Evolutionary conservation across 1,140 invertebrate genomes (phyloP).

Genomic region (Cherax destructor): DNA sequence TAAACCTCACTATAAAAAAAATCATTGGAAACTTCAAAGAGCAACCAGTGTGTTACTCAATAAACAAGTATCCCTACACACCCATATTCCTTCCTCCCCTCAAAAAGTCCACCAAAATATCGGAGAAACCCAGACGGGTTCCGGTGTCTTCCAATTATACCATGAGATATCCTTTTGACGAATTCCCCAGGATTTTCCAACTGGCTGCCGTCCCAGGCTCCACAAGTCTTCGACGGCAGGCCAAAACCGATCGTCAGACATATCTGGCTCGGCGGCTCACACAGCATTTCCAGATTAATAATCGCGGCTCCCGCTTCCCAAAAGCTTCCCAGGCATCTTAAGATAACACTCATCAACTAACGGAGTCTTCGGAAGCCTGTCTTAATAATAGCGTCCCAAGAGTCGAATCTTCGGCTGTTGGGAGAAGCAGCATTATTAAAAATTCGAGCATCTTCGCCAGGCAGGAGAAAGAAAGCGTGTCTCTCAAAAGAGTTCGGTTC

Average conservation of each 20-base stretch:
- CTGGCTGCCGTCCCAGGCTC: constrained; percentile 12
- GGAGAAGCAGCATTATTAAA: constrained; percentile 15
- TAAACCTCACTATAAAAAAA: no score
- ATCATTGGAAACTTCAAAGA: no score
- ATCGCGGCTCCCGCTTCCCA: neutral
- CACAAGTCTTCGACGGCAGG: constrained; percentile 9
- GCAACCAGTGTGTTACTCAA: neutral
- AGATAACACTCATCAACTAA: neutral
- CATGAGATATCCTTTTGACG: constrained; percentile 37
- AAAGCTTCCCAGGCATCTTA: neutral
- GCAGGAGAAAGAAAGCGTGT: constrained; percentile 17
- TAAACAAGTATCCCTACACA: neutral
- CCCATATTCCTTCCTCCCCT: neutral
- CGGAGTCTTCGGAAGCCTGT: no score
- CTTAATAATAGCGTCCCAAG: no score
- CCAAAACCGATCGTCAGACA: constrained; percentile 24
- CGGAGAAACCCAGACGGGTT: neutral
- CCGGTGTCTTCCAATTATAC: constrained; percentile 34
- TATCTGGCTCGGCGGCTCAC: constrained; percentile 5
- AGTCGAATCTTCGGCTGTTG: neutral
- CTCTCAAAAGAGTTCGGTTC: constrained; percentile 4
- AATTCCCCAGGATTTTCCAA: constrained; percentile 32
- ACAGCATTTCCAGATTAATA: constrained; percentile 23
- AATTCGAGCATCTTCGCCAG: constrained; percentile 8
- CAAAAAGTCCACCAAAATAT: neutral